Evolutionary conservation across 2,113 vertebrate genomes (phyloP).

Genomic region (Scomber scombrus): DNA sequence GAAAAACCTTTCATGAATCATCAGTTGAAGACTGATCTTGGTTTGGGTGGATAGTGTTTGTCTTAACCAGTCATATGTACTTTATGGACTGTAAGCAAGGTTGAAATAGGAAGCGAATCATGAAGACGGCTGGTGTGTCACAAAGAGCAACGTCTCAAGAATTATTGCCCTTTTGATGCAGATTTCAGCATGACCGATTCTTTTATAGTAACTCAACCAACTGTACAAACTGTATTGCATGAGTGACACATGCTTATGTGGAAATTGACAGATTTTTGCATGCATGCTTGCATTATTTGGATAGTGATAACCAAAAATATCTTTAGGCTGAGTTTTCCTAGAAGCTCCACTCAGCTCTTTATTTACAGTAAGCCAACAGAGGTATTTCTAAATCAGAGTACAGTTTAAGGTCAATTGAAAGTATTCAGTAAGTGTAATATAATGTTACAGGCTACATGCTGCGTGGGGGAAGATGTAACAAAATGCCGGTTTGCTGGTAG

Average conservation of each 20-base stretch:
- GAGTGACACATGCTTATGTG: background rate
- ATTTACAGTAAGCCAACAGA: background rate
- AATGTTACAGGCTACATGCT: conserved; percentile 38
- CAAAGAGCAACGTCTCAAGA: background rate
- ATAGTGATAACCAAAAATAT: background rate
- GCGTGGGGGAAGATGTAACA: background rate
- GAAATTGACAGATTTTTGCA: background rate
- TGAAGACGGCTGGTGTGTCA: background rate
- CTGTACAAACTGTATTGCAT: background rate
- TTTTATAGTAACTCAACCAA: background rate
- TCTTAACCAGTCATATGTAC: background rate
- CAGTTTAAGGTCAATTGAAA: conserved; percentile 28
- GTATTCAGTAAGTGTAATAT: conserved; percentile 21
- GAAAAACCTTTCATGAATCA: background rate
- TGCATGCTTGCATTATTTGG: background rate
- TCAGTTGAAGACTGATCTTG: background rate
- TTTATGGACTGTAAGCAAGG: background rate
- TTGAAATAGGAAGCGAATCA: too few relatives aligned
- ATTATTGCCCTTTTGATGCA: background rate
- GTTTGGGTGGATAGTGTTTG: too few relatives aligned
- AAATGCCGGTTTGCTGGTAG: background rate
- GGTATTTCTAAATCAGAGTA: conserved; percentile 18
- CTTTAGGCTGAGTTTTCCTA: background rate
- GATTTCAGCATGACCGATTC: conserved; percentile 18
- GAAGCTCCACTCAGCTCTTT: background rate